A percentile compares a stretch with the other conserved stretches of the same genome.
phyloP scores from a whole-genome alignment of 2,888 invertebrate species.

The Amphipoea oculea region DNA sequence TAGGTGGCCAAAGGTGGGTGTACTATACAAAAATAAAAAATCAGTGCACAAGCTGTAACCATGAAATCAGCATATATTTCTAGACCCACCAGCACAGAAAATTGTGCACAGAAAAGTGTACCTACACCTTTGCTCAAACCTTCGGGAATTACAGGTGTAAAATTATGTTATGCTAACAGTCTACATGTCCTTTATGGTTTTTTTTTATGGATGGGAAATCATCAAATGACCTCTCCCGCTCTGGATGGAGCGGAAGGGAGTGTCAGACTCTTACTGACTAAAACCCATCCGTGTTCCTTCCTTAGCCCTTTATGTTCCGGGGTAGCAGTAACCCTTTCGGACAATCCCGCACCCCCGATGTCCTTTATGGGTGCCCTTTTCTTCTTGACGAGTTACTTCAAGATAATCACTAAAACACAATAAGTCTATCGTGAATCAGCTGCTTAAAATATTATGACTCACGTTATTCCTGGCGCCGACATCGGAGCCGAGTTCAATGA shows the following conservation, averaged over 20 bases:
- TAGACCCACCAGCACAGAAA: neutral
- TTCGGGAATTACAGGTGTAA: neutral
- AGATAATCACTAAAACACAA: neutral
- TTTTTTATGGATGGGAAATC: too few relatives aligned
- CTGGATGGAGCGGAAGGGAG: too few relatives aligned
- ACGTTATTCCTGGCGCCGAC: slow-evolving; percentile 98
- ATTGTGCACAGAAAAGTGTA: too few relatives aligned
- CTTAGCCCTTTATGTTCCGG: too few relatives aligned
- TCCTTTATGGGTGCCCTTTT: neutral
- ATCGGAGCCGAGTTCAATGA: slow-evolving; percentile 98
- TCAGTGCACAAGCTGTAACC: neutral
- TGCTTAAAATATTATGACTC: slow-evolving; percentile 83
- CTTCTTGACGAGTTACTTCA: neutral
- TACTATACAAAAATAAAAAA: too few relatives aligned
- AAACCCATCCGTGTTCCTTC: too few relatives aligned
- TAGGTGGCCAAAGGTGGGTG: neutral
- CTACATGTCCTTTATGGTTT: neutral
- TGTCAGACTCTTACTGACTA: too few relatives aligned
- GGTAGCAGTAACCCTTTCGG: too few relatives aligned
- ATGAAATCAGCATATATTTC: neutral
- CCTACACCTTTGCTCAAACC: neutral
- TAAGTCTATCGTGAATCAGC: neutral
- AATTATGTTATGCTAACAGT: neutral
- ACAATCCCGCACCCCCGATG: neutral
- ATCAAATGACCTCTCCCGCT: too few relatives aligned